Percentiles rank a stretch among this genome's conserved stretches.
These are phyloP conservation scores for Tenthredo amoena DNA, from an alignment of 2,888 invertebrate genomes.

Conservation along the genomic window DNA sequence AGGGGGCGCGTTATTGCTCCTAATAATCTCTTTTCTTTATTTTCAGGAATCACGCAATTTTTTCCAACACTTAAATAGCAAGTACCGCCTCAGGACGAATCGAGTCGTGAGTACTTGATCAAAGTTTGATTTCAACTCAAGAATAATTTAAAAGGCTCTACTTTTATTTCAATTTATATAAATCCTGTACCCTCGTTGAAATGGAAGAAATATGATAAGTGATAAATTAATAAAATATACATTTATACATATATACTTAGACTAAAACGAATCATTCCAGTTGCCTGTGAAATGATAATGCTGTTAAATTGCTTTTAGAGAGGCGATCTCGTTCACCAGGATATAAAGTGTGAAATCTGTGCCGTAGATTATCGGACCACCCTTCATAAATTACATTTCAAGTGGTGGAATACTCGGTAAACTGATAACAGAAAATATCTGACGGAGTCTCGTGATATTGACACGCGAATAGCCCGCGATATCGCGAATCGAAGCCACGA, in stretches of 20 bases:
- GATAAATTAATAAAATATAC: background rate
- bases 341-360: conserved; percentile 9
- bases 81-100: background rate
- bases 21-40: conserved; percentile 6
- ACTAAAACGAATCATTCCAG: background rate
- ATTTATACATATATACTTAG: background rate
- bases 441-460: conserved; percentile 14
- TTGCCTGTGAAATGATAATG: background rate
- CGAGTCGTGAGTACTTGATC: background rate
- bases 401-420: background rate
- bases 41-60: background rate
- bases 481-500: background rate
- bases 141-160: background rate
- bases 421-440: conserved; percentile 37
- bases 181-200: background rate
- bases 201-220: background rate
- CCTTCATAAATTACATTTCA: conserved; percentile 20
- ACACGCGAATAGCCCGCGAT: conserved; percentile 18
- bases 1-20: background rate
- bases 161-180: background rate
- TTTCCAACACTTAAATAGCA: background rate
- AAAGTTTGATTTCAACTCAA: background rate
- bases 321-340: background rate
- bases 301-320: background rate
- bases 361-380: background rate